phyloP scores from a whole-genome alignment of 1,140 invertebrate genomes.

The Trichomalopsis sarcophagae region DNA sequence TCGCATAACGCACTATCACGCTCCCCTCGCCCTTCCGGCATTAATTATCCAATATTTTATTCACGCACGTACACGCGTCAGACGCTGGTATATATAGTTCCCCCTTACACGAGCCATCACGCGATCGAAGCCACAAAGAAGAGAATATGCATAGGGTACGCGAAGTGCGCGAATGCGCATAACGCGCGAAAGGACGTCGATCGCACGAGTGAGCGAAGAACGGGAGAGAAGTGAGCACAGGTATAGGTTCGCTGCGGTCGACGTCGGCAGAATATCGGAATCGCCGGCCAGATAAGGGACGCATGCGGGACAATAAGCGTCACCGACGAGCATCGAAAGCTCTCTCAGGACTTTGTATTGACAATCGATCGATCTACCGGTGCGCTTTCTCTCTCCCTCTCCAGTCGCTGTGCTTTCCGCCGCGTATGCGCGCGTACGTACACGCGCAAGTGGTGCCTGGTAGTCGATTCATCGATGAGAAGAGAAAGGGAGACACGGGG shows the following conservation, averaged over 20 bases:
- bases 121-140: background rate
- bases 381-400: too few species aligned
- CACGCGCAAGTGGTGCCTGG: too few species aligned
- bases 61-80: background rate
- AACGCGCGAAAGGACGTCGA: background rate
- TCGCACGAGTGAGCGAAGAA: background rate
- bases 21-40: background rate
- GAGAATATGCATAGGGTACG: background rate
- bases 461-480: background rate
- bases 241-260: background rate
- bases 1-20: background rate
- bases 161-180: background rate
- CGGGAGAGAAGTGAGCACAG: background rate
- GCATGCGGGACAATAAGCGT: background rate
- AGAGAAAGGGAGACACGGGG: background rate
- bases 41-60: conserved; percentile 29
- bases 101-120: background rate
- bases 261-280: background rate
- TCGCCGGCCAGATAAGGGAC: background rate
- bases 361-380: background rate
- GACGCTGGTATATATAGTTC: background rate
- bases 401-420: too few species aligned
- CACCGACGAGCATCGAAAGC: background rate
- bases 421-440: too few species aligned
- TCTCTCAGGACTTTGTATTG: background rate